Conservation (phyloP, 2,797 vertebrate species). For the Eutrigla gurnardus region DNA sequence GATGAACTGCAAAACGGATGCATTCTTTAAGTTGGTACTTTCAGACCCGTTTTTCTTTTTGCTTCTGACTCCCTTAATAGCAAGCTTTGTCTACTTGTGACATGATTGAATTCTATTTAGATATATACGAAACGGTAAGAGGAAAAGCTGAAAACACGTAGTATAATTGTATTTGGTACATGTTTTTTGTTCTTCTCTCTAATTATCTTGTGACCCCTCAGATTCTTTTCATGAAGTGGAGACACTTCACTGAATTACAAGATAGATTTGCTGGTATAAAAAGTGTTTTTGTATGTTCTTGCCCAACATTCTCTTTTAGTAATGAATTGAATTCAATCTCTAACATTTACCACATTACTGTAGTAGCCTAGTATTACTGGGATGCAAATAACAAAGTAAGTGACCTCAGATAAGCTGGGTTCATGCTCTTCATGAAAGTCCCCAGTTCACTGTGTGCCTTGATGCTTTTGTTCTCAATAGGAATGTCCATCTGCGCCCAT, state of each 20-base stretch:
- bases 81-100: neutral
- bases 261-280: neutral
- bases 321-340: neutral
- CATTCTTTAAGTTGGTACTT: neutral
- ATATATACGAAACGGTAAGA: neutral
- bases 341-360: neutral
- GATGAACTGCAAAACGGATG: neutral
- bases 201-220: neutral
- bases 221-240: neutral
- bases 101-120: neutral
- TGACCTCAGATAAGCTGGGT: slow-evolving; percentile 11
- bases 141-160: neutral
- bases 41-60: neutral
- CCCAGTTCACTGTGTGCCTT: slow-evolving; percentile 12
- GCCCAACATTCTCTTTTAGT: neutral
- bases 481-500: slow-evolving; percentile 42
- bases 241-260: neutral
- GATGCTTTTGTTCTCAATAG: slow-evolving; percentile 35
- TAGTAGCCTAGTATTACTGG: neutral
- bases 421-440: slow-evolving; percentile 3
- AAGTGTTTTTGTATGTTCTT: neutral
- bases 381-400: slow-evolving; percentile 5
- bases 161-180: neutral
- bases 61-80: neutral
- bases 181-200: neutral